A percentile compares a stretch with the other conserved stretches of the same genome.
These are phyloP conservation scores for Morone saxatilis DNA, from an alignment of 2,113 vertebrate species.

Conservation along the genomic window DNA sequence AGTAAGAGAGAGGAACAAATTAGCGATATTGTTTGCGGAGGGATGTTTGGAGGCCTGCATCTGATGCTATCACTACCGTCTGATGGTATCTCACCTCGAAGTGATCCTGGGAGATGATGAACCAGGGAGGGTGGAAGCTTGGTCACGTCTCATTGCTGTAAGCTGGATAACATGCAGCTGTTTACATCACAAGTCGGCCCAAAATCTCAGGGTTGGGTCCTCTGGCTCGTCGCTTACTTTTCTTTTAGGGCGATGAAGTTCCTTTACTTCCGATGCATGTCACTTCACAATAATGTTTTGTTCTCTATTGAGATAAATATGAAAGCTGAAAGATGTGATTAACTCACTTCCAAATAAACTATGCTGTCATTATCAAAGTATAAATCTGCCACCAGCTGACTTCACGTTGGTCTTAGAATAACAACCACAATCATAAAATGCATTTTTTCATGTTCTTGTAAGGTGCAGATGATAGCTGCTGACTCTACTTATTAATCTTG, in stretches of 20 bases:
- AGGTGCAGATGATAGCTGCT: constrained; percentile 39
- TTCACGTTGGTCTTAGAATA: constrained; percentile 31
- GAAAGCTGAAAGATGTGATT: constrained; percentile 50
- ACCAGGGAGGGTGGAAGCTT: constrained; percentile 33
- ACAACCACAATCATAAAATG: constrained; percentile 50
- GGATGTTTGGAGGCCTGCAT: constrained; percentile 76
- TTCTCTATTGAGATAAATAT: constrained; percentile 43
- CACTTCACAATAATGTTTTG: constrained; percentile 30
- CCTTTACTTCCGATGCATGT: constrained; percentile 43
- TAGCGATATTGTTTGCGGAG: constrained; percentile 71
- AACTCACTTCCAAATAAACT: constrained; percentile 57
- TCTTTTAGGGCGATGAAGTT: constrained; percentile 4
- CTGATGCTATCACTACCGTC: constrained; percentile 65
- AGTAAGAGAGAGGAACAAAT: constrained; percentile 66
- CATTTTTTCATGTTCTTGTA: constrained; percentile 58
- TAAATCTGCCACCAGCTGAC: constrained; percentile 65
- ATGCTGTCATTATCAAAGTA: constrained; percentile 54
- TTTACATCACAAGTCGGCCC: constrained; percentile 36
- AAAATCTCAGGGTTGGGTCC: not conserved
- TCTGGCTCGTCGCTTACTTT: not conserved
- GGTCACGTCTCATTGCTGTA: constrained; percentile 77
- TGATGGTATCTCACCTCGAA: constrained; percentile 66
- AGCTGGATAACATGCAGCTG: constrained; percentile 62
- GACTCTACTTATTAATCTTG: constrained; percentile 66
- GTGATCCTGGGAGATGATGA: constrained; percentile 56